Conservation (phyloP, 2,113 vertebrate species). For the Taxidea taxus region DNA sequence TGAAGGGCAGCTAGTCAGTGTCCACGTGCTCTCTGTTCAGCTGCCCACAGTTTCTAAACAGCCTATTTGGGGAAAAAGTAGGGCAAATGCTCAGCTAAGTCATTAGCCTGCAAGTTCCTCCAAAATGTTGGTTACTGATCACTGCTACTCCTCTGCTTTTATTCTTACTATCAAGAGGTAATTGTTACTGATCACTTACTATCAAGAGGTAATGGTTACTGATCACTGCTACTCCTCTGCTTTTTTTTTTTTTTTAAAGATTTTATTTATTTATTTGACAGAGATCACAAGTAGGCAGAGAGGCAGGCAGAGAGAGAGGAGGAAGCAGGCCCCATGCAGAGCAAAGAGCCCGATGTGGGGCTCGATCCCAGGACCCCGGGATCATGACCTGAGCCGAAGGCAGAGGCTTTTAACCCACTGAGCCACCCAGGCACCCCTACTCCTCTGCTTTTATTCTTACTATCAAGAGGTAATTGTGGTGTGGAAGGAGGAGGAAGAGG, state of each 20-base stretch:
- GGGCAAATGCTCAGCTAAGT: neutral
- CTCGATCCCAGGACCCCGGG: no score
- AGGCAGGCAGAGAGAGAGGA: no score
- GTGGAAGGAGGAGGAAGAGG: neutral
- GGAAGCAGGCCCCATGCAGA: no score
- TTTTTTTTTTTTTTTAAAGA: no score
- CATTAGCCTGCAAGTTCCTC: neutral
- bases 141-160: neutral
- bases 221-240: no score
- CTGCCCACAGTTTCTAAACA: neutral
- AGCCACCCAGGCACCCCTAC: no score
- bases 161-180: neutral
- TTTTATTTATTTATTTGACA: no score
- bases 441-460: neutral
- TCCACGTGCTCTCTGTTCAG: neutral
- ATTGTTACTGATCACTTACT: neutral
- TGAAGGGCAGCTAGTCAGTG: neutral
- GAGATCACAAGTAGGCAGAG: no score
- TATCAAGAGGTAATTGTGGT: neutral
- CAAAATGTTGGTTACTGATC: neutral
- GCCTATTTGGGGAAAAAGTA: neutral
- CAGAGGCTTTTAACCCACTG: no score
- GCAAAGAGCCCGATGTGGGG: no score
- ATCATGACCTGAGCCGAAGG: no score
- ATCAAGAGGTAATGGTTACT: neutral